These are phyloP conservation scores for Zootoca vivipara DNA, from an alignment of 2,113 vertebrate genomes.

Conservation along the genomic window DNA sequence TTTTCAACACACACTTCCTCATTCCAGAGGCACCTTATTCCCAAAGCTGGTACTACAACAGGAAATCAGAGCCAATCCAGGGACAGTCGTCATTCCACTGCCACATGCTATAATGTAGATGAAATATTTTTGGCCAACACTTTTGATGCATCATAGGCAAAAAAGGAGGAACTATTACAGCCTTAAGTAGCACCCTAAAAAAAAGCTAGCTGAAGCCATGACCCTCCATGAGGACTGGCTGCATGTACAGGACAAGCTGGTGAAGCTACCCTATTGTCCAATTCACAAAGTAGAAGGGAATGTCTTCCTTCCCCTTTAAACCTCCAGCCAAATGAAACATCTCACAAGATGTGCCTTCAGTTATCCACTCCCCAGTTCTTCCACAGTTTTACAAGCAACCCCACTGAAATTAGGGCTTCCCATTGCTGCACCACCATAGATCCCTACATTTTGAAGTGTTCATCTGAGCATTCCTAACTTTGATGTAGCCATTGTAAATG, in stretches of 20 bases:
- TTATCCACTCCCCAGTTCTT: background rate
- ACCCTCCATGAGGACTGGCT: slow-evolving; percentile 15
- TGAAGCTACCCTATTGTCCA: background rate
- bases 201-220: background rate
- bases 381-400: too few species aligned
- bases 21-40: background rate
- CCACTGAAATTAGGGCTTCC: too few species aligned
- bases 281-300: background rate
- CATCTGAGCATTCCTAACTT: background rate
- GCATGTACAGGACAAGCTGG: background rate
- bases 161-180: background rate
- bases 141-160: background rate
- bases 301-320: background rate
- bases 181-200: background rate
- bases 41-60: slow-evolving; percentile 8
- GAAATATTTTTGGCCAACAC: background rate
- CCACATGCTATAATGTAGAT: background rate
- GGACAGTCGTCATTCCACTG: too few species aligned
- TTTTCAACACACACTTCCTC: background rate
- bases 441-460: background rate
- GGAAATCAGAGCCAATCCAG: background rate
- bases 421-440: background rate
- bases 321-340: too few species aligned
- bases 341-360: background rate
- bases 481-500: background rate